Base-by-base conservation (phyloP, 1,140 invertebrate species). In the Drosophila suzukii region DNA sequence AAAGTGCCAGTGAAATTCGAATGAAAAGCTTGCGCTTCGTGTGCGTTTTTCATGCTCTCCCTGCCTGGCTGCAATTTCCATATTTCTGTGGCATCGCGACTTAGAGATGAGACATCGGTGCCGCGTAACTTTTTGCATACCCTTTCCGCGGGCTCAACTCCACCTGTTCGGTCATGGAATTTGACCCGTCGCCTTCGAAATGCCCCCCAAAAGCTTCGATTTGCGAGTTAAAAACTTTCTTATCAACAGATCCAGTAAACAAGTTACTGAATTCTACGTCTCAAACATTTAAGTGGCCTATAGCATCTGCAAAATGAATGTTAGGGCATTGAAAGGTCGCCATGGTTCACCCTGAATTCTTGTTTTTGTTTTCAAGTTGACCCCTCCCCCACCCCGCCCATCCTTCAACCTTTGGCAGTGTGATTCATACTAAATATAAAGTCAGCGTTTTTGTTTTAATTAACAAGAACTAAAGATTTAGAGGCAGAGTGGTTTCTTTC, bases 381-480 rank as follows among this genome's bases (percentile, higher is more conserved):
- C 73, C 46, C 56, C 65, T 47, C 66, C 53, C 36, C 43, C 38
- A 46, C 32, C 50, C 49, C 30, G n/a, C 57, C 49, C 32, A 2
- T 2, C 32, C 68, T 50, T 55, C 34, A 20, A 75, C 47, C 50
- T 27, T 3, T 39, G 17, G 47, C 43, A 63, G 66, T 72, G 63
- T 86, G 79, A 86, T 76, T 86, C 83, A 86, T 88, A 74, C 75
- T 83, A 74, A 83, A 88, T 83, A 88, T 88, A 76, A 86, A 77
- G 75, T 83, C 66, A 79, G 75, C 81, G 56, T 82, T 86, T 82
- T 55, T 70, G 27, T 38, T 36, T 50, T 54, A 34, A 50, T 73
- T 57, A 58, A 32, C 63, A 62, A 57, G 36, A 67, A 55, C 27
- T 30, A 47, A 38, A 12, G 11, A 51, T 44, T 34, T 30, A 6